Base-by-base conservation (phyloP, 2,888 invertebrate genomes). In the Dryobota labecula region DNA sequence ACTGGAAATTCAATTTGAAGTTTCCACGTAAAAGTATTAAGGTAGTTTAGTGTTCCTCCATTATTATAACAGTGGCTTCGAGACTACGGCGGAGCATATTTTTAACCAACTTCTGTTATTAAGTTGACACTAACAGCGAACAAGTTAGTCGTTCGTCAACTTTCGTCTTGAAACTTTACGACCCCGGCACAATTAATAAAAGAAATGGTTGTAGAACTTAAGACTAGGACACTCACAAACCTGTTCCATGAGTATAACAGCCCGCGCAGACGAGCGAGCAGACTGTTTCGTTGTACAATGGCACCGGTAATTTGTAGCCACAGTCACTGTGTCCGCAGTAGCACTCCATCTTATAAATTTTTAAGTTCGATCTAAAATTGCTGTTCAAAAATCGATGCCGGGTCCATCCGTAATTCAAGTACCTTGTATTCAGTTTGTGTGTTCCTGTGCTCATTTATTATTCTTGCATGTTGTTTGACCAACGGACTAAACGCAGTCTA, bases 1-100 rank as follows among this genome's bases (percentile, higher is more conserved):
- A 88, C 88, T 90, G 89, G 85, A 92, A 94, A 94, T 93, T 93
- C 91, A 93, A 93, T 94, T 93, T 92, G 89, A 90, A 92, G 90
- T 92, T 92, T 91, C 83, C 89, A 85, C 87, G 87, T 84, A 83
- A 85, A 89, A 88, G 88, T 89, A 90, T 89, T 89, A 91, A 81
- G 85, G 86, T 86, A 87, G 87, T 89, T 89, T 84, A 87, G 84
- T 83, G 82, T 73, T 78, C 83, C 82, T 73, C 82, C 78, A 78
- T 87, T 85, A 85, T 81, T 56, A 70, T 66, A 78, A 53, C 68
- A 76, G 81, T 76, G 63, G 65, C 71, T 75, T 62, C 72, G 62
- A 76, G 70, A 70, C 70, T 74, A 57, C 78, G 63, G 60, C 75
- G 76, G 75, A 73, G 77, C 84, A 86, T 84, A 86, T 87, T 89